Conservation (phyloP, 2,797 vertebrate species). For the Rhinella marina region DNA sequence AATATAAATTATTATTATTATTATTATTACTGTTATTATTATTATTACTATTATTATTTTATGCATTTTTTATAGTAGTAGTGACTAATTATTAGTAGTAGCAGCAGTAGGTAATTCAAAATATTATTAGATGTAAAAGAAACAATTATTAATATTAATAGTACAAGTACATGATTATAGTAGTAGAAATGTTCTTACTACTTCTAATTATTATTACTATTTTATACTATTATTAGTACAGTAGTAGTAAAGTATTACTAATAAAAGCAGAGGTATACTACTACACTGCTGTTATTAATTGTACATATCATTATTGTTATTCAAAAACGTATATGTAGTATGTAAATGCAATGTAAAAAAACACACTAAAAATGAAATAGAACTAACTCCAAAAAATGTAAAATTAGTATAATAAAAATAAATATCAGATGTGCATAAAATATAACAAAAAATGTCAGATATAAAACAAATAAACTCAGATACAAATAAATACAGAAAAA, state of each 20-base stretch:
- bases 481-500: not conserved
- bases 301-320: not conserved
- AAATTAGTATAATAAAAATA: not conserved
- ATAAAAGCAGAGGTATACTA: not conserved
- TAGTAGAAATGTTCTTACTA: no score
- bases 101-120: not conserved
- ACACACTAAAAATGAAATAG: no score
- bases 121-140: no score
- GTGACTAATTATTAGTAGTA: not conserved
- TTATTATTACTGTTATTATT: not conserved
- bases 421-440: not conserved
- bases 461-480: not conserved
- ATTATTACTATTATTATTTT: no score
- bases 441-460: not conserved
- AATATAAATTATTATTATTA: not conserved
- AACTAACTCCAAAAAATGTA: no score
- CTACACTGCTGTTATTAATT: not conserved
- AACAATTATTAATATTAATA: no score
- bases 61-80: no score
- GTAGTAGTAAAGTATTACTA: not conserved
- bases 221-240: not conserved
- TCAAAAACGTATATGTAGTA: not conserved
- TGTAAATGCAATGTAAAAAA: no score
- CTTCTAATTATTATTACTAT: no score
- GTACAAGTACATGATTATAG: no score